These are phyloP conservation scores for Mimas tiliae DNA, from an alignment of 2,888 invertebrate genomes.

Conservation along the genomic window DNA sequence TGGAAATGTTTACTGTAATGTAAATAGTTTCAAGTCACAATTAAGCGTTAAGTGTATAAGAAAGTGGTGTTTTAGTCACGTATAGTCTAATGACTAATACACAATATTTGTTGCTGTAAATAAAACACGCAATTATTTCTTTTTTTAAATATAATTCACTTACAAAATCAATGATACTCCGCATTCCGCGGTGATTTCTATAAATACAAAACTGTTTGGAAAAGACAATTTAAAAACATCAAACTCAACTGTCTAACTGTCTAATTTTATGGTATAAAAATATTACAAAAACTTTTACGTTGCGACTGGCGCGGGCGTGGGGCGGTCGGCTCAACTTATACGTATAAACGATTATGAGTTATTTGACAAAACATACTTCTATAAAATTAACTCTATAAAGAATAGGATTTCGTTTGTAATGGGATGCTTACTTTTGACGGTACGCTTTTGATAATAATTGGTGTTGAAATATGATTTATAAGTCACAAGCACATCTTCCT, in stretches of 20 bases:
- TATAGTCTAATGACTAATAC: neutral
- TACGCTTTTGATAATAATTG: constrained; percentile 77
- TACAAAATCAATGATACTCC: neutral
- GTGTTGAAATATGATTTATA: constrained; percentile 77
- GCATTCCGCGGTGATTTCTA: neutral
- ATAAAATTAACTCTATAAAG: constrained; percentile 77
- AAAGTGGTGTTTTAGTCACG: neutral
- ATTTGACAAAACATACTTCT: constrained; percentile 71
- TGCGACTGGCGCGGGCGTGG: constrained; percentile 35
- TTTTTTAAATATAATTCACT: neutral
- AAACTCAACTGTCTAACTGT: neutral
- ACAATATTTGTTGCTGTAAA: neutral
- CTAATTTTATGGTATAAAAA: neutral
- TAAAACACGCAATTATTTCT: no score
- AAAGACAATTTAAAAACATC: neutral
- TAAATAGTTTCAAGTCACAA: constrained; percentile 48
- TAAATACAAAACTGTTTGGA: neutral
- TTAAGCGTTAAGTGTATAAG: neutral
- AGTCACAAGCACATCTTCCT: constrained; percentile 49
- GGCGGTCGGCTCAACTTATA: constrained; percentile 53
- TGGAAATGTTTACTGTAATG: constrained; percentile 5
- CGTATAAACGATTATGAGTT: constrained; percentile 73
- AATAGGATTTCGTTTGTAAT: constrained; percentile 78
- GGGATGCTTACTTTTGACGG: constrained; percentile 61
- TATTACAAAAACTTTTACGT: neutral